Evolutionary conservation across 2,888 invertebrate genomes (phyloP), one percentile per base, ranked within the genome.

Genomic region (Blastobasis adustella): DNA sequence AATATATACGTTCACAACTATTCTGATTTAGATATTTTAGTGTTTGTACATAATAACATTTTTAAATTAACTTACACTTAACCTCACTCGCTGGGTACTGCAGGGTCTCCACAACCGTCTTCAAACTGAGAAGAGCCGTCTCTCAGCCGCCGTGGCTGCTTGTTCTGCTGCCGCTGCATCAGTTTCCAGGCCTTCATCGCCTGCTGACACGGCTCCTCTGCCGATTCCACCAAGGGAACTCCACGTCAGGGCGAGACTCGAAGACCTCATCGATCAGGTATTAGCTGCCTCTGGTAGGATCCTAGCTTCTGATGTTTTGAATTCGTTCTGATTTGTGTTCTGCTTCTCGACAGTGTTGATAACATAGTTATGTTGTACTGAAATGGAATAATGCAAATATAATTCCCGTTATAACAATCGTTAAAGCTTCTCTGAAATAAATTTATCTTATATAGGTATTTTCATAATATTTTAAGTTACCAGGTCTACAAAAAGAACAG

Each of bases 241-340:
- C 6, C 92, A 93, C 76, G 96, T 96, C 52, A 90, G 97, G 59
- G 94, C 94, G 0, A 90, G 95, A 49, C 90, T 98, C 0, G 96
- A 98, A 80, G 97, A 98, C 86, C 92, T 96, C 67, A 96, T 97
- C 68, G 96, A 97, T 82, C 96, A 97, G 93, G 96, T 96, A 91
- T 60, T 80, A n/a, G 52, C 46, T 0, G 68, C 62, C 1, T 69
- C 71, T 0, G 59, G 68, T 0, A 53, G 60, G 0, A 62, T 82
- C 2, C 67, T 82, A 0, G 62, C 67, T 45, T 72, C 76, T 0
- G 68, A 80, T 61, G 67, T 71, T 6, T 65, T 80, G 50, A 67
- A 61, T 53, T 73, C 69, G 9, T 74, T 76, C 61, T 77, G 58
- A 73, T 37, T 45, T 10, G 9, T 42, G 6, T 42, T 1, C 1